These are phyloP conservation scores for Oncorhynchus nerka DNA, from an alignment of 2,113 vertebrate genomes.

Conservation along the genomic window DNA sequence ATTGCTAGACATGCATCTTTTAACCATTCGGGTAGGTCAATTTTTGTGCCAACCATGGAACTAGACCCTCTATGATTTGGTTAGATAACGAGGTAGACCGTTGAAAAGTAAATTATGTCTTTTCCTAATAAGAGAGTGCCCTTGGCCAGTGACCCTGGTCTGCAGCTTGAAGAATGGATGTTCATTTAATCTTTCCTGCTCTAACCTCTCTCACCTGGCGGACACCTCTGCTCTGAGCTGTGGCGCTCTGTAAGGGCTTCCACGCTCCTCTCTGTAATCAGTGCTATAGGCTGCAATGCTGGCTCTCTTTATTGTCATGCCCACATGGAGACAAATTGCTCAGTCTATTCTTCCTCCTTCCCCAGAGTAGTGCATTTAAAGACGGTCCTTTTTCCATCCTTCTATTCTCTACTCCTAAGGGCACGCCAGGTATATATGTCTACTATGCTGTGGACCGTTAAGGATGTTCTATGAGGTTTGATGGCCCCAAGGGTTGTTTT, in stretches of 20 bases:
- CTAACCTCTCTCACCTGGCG: slow-evolving; percentile 50
- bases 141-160: slow-evolving; percentile 46
- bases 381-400: neutral
- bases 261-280: slow-evolving; percentile 23
- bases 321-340: slow-evolving; percentile 1
- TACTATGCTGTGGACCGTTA: slow-evolving; percentile 10
- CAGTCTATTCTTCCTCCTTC: neutral
- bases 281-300: neutral
- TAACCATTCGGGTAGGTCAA: too few species aligned
- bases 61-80: too few species aligned
- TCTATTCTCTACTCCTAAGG: neutral
- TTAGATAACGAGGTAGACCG: too few species aligned
- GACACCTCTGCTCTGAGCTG: slow-evolving; percentile 1
- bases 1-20: too few species aligned
- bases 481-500: slow-evolving; percentile 10
- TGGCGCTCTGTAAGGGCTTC: slow-evolving; percentile 21
- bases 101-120: neutral
- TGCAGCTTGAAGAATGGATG: slow-evolving; percentile 40
- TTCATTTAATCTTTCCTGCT: slow-evolving; percentile 55
- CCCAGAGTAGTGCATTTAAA: neutral
- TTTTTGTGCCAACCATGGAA: too few species aligned
- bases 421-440: neutral
- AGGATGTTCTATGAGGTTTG: slow-evolving; percentile 2
- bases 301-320: neutral
- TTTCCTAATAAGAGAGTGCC: slow-evolving; percentile 36